phyloP scores from a whole-genome alignment of 2,888 invertebrate species.

The Flexamia atlantica region DNA sequence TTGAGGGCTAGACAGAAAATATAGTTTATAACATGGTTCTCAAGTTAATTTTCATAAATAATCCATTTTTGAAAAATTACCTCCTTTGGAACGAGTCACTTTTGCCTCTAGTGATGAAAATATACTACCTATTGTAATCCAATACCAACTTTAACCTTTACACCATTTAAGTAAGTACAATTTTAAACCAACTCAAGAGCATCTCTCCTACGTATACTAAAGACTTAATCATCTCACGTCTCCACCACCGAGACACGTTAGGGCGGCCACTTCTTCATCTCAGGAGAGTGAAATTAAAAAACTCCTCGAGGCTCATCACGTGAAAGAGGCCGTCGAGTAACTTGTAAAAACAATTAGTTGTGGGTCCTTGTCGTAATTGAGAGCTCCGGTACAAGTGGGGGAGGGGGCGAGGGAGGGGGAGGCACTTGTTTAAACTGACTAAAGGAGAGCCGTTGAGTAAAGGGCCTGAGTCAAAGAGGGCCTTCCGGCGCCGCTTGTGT shows the following conservation, averaged over 20 bases:
- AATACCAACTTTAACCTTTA: too few relatives aligned
- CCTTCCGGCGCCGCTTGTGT: slow-evolving; percentile 24
- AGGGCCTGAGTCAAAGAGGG: slow-evolving; percentile 30
- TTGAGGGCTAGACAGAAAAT: too few relatives aligned
- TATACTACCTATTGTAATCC: too few relatives aligned
- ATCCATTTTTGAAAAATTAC: too few relatives aligned
- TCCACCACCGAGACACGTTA: background rate
- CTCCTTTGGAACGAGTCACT: too few relatives aligned
- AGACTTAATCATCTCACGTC: too few relatives aligned
- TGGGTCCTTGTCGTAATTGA: slow-evolving; percentile 16
- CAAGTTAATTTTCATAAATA: too few relatives aligned
- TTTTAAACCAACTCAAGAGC: too few relatives aligned
- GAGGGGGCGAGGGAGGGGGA: background rate
- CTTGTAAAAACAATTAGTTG: slow-evolving; percentile 40
- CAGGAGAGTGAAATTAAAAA: background rate
- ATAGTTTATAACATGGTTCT: too few relatives aligned
- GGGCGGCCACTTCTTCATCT: background rate
- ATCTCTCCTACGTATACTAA: too few relatives aligned
- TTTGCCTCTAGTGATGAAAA: too few relatives aligned
- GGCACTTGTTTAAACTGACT: slow-evolving; percentile 57
- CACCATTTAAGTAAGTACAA: too few relatives aligned
- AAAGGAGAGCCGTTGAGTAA: slow-evolving; percentile 47
- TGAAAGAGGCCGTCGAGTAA: slow-evolving; percentile 7
- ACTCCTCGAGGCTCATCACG: slow-evolving; percentile 11
- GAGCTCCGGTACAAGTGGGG: slow-evolving; percentile 1